Evolutionary conservation across 2,888 invertebrate species (phyloP).

Genomic region (Leptinotarsa haldemani): DNA sequence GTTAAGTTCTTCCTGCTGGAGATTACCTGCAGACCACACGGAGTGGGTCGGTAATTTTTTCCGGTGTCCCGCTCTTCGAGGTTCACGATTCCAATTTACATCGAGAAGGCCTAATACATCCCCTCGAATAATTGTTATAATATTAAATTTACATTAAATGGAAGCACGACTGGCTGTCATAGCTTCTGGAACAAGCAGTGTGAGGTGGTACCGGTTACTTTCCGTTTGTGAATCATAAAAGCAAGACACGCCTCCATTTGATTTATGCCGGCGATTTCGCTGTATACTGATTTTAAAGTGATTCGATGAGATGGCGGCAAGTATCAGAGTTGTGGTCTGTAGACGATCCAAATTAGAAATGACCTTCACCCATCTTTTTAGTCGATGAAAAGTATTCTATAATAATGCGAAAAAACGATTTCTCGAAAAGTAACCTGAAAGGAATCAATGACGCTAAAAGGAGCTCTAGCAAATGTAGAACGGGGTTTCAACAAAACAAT

Average conservation of each 20-base stretch:
- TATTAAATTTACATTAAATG: conserved; percentile 56
- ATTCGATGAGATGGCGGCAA: neutral
- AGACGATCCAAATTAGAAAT: too few relatives aligned
- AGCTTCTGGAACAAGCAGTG: conserved; percentile 40
- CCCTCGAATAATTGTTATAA: conserved; percentile 55
- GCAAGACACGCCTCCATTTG: conserved; percentile 9
- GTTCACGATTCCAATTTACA: conserved; percentile 57
- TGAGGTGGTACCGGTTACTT: conserved; percentile 27
- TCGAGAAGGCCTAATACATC: conserved; percentile 52
- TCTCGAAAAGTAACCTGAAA: too few relatives aligned
- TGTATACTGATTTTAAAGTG: neutral
- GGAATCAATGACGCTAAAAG: too few relatives aligned
- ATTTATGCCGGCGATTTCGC: neutral
- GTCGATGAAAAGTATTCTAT: too few relatives aligned
- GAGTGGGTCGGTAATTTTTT: conserved; percentile 23
- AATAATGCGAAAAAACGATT: too few relatives aligned
- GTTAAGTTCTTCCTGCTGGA: conserved; percentile 9
- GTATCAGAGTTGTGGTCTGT: too few relatives aligned
- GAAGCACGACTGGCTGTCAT: conserved; percentile 50
- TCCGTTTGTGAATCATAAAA: conserved; percentile 34
- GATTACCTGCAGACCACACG: conserved; percentile 12
- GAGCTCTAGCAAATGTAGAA: too few relatives aligned
- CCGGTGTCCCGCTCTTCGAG: conserved; percentile 14
- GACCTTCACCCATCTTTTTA: too few relatives aligned
- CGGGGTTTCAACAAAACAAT: too few relatives aligned